Evolutionary conservation across 2,888 invertebrate species (phyloP), one percentile per base, ranked within the genome.

Genomic region (Synanthedon vespiformis): DNA sequence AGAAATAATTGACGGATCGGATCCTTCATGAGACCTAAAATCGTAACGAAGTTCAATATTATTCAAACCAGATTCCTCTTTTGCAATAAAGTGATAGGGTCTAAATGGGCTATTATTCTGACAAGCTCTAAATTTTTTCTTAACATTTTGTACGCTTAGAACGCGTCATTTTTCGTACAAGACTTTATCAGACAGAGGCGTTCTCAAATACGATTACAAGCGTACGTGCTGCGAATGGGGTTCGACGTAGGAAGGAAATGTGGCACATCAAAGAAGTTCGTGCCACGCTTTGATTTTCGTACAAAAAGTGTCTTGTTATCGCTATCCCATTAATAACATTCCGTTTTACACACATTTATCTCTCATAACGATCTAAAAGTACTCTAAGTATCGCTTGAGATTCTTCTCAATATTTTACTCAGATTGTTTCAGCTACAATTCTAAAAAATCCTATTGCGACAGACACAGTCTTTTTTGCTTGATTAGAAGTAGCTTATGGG

Each of bases 121-220:
- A 34, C 10, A 34, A 34, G 10, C 10, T 34, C 34, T 10, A 34
- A 8, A 8, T 34, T 44, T 44, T 44, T 44, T 44, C 44, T 18
- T 16, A 18, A 16, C 18, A 48, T 48, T 48, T 48, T 13, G 48
- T 48, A 48, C 48, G 48, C 5, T 8, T 8, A 48, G 18, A 48
- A 22, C 65, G 63, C 67, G 71, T 70, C 76, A 80, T 82, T 80
- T 80, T 75, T 84, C 79, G 68, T 72, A 64, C 66, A 67, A 70
- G 76, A 79, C 80, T 80, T 81, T 82, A 81, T 81, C 83, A 82
- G 83, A 84, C 83, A 83, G 78, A 77, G 80, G 76, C 75, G 70
- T 72, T 79, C 74, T 79, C 69, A 77, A 82, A 84, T 84, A 83
- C 83, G 84, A 84, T 86, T 85, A 87, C 83, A 83, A 81, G 70